Base-by-base conservation (phyloP, 1,140 invertebrate genomes). In the Gryon sp. region DNA sequence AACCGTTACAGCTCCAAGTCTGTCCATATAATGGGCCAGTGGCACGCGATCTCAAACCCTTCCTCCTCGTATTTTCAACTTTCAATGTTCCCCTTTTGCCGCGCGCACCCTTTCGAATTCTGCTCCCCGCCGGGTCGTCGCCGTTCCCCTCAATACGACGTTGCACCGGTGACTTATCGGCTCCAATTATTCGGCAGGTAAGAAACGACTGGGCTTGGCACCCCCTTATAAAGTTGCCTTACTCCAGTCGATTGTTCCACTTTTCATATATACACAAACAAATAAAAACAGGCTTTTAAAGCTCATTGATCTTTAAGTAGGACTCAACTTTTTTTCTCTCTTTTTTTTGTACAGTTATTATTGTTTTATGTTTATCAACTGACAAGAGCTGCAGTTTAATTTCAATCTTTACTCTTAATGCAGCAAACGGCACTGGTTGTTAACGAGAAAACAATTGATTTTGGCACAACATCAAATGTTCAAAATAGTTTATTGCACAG, bases 111-210 rank as follows among this genome's bases (percentile, higher is more conserved):
- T 52, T 53, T 57, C 8, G 30, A 34, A 48, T 48, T 53, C 43
- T 22, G 43, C 62, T 59, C 52, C 52, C 65, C 73, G 11, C 50
- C 22, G 0, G n/a, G n/a, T 52, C 19, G 14, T 19, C 26, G 16
- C 36, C 28, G 14, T 16, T 46, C 63, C 57, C 79, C 80, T 80
- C 80, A 79, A 75, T 80, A 80, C 80, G 79, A 81, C 84, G 81
- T 84, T 85, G 85, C 81, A 79, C 85, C 83, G n/a, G 84, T 87
- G 85, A 87, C 85, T 87, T 87, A 87, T 87, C 84, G 86, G 82
- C 84, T 83, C 81, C 85, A 87, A 86, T 86, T 87, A 86, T 87
- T 87, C 81, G 83, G 74, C 79, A 68, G 78, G 75, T 82, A 84
- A 85, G 83, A 85, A 86, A 85, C 83, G 75, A 76, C 80, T 79